Evolutionary conservation across 2,113 vertebrate genomes (phyloP).

Genomic region (Dolichotis patagonum): DNA sequence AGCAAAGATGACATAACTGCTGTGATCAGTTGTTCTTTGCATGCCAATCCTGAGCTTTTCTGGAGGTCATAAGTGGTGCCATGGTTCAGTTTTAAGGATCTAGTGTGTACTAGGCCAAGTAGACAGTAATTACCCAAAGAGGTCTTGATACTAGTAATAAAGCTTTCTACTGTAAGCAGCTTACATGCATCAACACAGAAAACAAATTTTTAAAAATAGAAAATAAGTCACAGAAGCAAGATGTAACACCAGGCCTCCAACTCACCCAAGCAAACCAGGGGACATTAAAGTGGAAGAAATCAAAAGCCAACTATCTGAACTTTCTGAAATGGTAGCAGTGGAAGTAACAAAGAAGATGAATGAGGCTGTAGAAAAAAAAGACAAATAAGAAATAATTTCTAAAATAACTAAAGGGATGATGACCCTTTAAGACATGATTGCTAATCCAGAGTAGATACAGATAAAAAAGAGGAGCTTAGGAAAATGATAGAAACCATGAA

Average conservation of each 20-base stretch:
- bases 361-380: not conserved
- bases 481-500: not conserved
- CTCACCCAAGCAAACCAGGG: not conserved
- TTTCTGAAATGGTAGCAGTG: not conserved
- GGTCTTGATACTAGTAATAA: not conserved
- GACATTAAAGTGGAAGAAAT: not conserved
- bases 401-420: not conserved
- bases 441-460: no score
- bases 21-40: not conserved
- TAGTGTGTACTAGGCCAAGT: not conserved
- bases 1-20: not conserved
- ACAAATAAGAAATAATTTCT: not conserved
- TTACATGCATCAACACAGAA: not conserved
- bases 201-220: not conserved
- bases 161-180: not conserved
- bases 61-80: not conserved
- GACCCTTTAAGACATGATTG: not conserved
- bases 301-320: not conserved
- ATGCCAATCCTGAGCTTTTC: not conserved
- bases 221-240: not conserved
- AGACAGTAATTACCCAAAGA: not conserved
- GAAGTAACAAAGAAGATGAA: not conserved
- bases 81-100: not conserved
- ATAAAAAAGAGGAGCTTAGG: not conserved
- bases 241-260: not conserved